phyloP scores from a whole-genome alignment of 2,797 vertebrate genomes.

The Thamnophis elegans region DNA sequence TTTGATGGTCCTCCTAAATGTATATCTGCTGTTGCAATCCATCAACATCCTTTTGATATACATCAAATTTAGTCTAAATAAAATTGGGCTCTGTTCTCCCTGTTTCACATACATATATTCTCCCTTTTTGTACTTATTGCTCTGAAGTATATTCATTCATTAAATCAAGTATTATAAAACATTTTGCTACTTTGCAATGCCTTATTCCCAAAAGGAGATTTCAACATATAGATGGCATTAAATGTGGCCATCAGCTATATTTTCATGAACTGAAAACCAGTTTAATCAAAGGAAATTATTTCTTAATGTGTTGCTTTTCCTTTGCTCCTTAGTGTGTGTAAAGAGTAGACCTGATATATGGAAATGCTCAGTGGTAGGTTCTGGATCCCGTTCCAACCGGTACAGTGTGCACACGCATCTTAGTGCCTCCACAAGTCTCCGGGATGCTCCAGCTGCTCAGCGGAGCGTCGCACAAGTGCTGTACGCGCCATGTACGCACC shows the following conservation, averaged over 20 bases:
- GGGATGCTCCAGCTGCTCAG: too few species aligned
- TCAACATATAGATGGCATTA: not conserved
- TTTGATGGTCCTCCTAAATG: not conserved
- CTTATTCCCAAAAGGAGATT: not conserved
- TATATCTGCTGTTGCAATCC: not conserved
- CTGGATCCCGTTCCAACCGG: too few species aligned
- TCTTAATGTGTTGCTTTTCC: not conserved
- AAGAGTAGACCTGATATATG: not conserved
- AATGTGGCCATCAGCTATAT: not conserved
- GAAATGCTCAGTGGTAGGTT: not conserved
- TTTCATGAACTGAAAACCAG: not conserved
- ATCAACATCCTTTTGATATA: conserved; percentile 10
- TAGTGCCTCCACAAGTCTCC: too few species aligned
- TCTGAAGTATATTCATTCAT: not conserved
- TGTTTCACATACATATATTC: not conserved
- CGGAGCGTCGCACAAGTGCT: too few species aligned
- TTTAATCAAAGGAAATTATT: not conserved
- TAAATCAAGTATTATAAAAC: not conserved
- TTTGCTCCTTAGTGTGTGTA: not conserved
- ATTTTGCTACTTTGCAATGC: not conserved
- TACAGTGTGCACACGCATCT: too few species aligned
- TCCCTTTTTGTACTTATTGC: not conserved
- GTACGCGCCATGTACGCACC: too few species aligned
- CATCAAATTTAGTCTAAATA: not conserved
- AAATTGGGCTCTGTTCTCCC: not conserved